Evolutionary conservation across 1,140 invertebrate species (phyloP), one percentile per base, ranked within the genome.

Genomic region (Brachionus koreanus): DNA sequence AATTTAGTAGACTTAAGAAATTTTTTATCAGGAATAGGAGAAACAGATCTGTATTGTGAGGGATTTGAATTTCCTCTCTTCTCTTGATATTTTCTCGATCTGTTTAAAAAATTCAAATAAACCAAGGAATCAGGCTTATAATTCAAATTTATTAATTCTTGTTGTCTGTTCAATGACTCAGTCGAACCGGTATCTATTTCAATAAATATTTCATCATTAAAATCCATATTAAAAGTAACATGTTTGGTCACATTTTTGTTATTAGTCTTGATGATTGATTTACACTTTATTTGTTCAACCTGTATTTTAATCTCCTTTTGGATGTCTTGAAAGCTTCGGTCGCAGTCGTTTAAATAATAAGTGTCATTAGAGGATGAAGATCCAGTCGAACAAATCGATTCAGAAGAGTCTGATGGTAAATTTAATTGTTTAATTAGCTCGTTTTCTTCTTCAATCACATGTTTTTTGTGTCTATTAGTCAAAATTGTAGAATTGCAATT

Each of bases 201-300:
- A 25, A 69, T 69, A 37, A 39, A 23, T 39, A 74, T 74, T 74
- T 74, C 69, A 46, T 74, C 69, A 69, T 69, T 69, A 43, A 2
- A 37, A 7, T 69, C 65, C 65, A 69, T 69, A 29, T 74, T 74
- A 74, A 74, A 74, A 3, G 69, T 74, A 6, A 74, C 69, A 74
- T 74, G 69, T 9, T 74, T 74, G 0, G 69, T 43, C 13, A 39
- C 33, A 29, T 43, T 19, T 13, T 46, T 74, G 13, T 46, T 29
- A 46, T 74, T 19, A 49, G 39, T 74, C 25, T 74, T 74, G 25
- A 74, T 74, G 7, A 43, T 74, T 42, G 69, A 46, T 46, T 74
- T 74, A 12, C 37, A 46, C 29, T 74, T 74, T 13, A 74, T 74
- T 23, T 46, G 19, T 10, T 74, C 69, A 25, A 74, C 23, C 19